Conservation (phyloP, 2,113 vertebrate genomes). For the Colaptes auratus region DNA sequence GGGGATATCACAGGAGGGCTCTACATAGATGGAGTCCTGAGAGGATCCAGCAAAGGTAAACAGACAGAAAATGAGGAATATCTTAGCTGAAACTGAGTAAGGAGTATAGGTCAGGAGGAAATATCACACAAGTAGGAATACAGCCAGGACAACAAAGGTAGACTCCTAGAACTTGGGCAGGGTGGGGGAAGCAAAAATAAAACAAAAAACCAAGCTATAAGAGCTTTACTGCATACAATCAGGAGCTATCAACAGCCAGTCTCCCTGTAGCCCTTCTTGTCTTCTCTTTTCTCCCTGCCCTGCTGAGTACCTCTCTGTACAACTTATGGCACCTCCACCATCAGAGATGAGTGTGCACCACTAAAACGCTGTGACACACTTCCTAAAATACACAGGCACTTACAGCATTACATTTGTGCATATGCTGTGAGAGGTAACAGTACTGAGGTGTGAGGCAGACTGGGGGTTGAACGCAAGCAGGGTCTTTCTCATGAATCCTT, state of each 20-base stretch:
- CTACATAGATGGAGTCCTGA: constrained; percentile 19
- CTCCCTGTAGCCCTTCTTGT: background rate
- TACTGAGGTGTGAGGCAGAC: background rate
- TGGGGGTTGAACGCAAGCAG: background rate
- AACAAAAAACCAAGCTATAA: background rate
- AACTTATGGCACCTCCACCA: background rate
- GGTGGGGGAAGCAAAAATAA: background rate
- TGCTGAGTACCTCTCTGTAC: background rate
- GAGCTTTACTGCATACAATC: background rate
- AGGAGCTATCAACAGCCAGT: background rate
- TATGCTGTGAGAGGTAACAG: background rate
- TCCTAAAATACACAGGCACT: background rate
- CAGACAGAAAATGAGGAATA: constrained; percentile 11
- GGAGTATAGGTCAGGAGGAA: background rate
- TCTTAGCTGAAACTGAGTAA: constrained; percentile 3
- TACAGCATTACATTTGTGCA: background rate
- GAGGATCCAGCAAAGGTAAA: constrained; percentile 39
- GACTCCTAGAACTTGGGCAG: background rate
- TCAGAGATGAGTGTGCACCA: background rate
- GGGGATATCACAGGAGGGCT: background rate
- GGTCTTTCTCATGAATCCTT: background rate
- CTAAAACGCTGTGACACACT: background rate
- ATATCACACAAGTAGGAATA: background rate
- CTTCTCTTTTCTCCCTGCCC: background rate
- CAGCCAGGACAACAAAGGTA: background rate